These are phyloP conservation scores for Cuculus canorus DNA, from an alignment of 2,797 vertebrate genomes.

Conservation along the genomic window DNA sequence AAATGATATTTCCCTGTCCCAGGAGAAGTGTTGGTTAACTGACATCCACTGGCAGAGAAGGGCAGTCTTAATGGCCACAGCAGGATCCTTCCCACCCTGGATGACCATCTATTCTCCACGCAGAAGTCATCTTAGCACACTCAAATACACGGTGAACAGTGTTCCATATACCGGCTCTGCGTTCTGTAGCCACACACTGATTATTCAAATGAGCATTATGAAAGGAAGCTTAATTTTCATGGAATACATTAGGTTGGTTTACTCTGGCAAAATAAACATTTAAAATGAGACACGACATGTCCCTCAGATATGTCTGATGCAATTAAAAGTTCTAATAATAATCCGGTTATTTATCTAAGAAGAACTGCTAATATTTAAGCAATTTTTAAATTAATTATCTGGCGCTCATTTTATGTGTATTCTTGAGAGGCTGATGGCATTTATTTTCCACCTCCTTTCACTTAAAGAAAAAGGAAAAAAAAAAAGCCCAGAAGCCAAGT, in stretches of 20 bases:
- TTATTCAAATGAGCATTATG: slow-evolving; percentile 11
- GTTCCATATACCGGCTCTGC: not conserved
- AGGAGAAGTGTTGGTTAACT: not conserved
- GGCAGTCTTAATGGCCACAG: not conserved
- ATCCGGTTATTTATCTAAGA: slow-evolving; percentile 29
- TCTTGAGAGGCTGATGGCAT: slow-evolving; percentile 25
- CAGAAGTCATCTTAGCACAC: not conserved
- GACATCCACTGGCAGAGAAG: accelerated
- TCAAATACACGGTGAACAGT: not conserved
- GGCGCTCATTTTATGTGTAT: slow-evolving; percentile 3
- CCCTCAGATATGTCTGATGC: not conserved
- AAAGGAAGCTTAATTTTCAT: slow-evolving; percentile 3
- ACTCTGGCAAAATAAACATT: not conserved
- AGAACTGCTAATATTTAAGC: slow-evolving; percentile 61
- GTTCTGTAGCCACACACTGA: not conserved
- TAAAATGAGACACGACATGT: not conserved
- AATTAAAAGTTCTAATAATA: slow-evolving; percentile 60
- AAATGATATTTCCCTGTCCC: not conserved
- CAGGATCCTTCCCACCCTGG: not conserved
- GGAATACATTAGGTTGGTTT: slow-evolving; percentile 15
- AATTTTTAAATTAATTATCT: slow-evolving; percentile 20
- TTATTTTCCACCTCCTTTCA: slow-evolving; percentile 35
- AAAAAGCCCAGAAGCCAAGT: not conserved
- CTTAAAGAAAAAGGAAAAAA: not conserved
- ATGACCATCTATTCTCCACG: not conserved